These are phyloP conservation scores for Hirudinaria manillensis DNA, from an alignment of 2,888 invertebrate species.

Conservation along the genomic window DNA sequence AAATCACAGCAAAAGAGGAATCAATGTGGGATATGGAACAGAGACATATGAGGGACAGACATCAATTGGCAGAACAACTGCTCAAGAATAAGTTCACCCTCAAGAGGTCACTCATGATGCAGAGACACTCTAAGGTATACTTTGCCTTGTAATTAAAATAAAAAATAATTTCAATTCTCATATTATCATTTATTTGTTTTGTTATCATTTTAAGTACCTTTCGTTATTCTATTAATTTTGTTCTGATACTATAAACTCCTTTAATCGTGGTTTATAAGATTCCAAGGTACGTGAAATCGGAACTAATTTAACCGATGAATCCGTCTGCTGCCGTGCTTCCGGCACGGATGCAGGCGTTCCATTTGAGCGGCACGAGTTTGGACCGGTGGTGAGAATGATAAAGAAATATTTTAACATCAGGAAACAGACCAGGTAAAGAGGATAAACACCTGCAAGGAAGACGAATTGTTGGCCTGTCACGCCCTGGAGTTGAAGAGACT, in stretches of 20 bases:
- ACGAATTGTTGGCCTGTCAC: constrained; percentile 85
- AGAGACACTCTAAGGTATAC: constrained; percentile 76
- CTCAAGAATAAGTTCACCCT: constrained; percentile 95
- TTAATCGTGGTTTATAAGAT: too few species aligned
- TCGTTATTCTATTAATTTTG: neutral
- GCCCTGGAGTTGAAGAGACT: constrained; percentile 82
- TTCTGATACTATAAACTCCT: neutral
- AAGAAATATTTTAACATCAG: constrained; percentile 43
- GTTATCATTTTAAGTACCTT: neutral
- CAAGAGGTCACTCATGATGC: constrained; percentile 91
- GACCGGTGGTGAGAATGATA: neutral
- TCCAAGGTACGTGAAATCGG: too few species aligned
- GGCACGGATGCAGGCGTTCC: too few species aligned
- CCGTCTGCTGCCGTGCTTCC: too few species aligned
- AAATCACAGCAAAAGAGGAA: constrained; percentile 75
- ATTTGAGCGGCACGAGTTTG: neutral
- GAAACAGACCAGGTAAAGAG: constrained; percentile 86
- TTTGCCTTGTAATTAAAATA: neutral
- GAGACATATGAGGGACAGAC: constrained; percentile 90
- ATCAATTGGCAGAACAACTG: constrained; percentile 85
- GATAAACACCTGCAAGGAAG: constrained; percentile 62
- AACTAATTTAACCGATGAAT: too few species aligned
- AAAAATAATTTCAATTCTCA: neutral
- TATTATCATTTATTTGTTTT: neutral
- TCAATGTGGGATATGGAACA: constrained; percentile 96